These are phyloP conservation scores for Rhingia rostrata DNA, from an alignment of 2,888 invertebrate genomes.

Conservation along the genomic window DNA sequence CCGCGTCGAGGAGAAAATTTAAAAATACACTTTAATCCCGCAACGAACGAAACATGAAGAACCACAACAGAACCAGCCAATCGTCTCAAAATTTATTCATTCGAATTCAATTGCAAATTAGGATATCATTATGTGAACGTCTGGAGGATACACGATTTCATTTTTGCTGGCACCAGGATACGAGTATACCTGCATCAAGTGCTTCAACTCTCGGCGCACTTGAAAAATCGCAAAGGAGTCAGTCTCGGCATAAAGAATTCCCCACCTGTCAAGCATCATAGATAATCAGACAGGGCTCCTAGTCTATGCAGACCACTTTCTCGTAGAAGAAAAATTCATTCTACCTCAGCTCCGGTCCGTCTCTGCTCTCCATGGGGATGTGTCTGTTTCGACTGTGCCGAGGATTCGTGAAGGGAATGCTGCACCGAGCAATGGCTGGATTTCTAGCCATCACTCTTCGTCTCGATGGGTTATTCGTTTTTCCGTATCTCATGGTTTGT, in stretches of 20 bases:
- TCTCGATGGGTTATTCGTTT: constrained; percentile 37
- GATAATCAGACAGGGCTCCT: constrained; percentile 28
- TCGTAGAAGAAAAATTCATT: constrained; percentile 9
- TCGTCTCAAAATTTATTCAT: constrained; percentile 50
- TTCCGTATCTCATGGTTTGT: constrained; percentile 27
- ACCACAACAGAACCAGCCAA: constrained; percentile 39
- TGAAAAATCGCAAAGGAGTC: neutral
- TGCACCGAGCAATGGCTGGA: constrained; percentile 7
- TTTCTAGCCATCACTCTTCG: constrained; percentile 35
- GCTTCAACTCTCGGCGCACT: constrained; percentile 1
- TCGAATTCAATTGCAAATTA: constrained; percentile 64
- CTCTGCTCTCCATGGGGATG: constrained; percentile 8
- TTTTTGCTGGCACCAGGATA: constrained; percentile 5
- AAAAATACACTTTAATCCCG: constrained; percentile 32
- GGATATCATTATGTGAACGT: constrained; percentile 58
- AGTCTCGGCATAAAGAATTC: constrained; percentile 4
- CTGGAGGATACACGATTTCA: constrained; percentile 43
- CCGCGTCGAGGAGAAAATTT: constrained; percentile 5
- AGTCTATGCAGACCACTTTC: constrained; percentile 44
- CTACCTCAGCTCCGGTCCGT: neutral
- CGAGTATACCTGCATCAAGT: constrained; percentile 2
- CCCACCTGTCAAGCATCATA: constrained; percentile 49
- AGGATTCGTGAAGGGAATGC: constrained; percentile 13
- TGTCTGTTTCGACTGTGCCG: constrained; percentile 18
- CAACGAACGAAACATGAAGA: neutral